A percentile compares a stretch with the other conserved stretches of the same genome.
phyloP scores from a whole-genome alignment of 2,797 vertebrate genomes.

The Tamandua tetradactyla region DNA sequence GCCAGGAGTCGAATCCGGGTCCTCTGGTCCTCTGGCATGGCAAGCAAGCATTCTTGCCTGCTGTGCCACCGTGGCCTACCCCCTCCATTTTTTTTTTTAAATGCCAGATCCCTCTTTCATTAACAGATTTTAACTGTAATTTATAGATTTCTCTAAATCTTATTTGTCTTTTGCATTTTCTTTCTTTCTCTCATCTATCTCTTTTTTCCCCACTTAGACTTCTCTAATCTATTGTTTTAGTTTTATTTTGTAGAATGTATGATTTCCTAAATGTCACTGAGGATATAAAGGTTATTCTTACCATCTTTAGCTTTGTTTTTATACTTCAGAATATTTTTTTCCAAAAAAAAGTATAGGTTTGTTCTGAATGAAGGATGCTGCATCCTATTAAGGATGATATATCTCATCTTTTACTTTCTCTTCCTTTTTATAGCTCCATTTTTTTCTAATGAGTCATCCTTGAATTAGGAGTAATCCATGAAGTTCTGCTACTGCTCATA shows the following conservation, averaged over 20 bases:
- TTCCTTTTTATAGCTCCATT: background rate
- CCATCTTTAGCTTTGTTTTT: background rate
- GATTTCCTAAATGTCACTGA: background rate
- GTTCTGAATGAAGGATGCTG: background rate
- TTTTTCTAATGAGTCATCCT: background rate
- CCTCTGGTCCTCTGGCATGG: no score
- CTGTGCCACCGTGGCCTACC: no score
- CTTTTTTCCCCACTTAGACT: background rate
- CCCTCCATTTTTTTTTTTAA: no score
- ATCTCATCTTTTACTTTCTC: background rate
- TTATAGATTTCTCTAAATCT: background rate
- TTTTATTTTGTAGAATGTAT: background rate
- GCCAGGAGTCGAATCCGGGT: no score
- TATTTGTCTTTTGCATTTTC: background rate
- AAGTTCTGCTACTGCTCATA: background rate
- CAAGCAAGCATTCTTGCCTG: no score
- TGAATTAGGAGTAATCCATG: background rate
- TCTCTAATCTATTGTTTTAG: background rate
- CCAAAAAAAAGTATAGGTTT: background rate
- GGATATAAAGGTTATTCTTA: background rate
- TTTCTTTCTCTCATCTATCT: background rate
- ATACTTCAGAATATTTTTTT: background rate
- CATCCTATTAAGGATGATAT: background rate
- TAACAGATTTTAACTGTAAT: background rate
- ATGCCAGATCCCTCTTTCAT: background rate